phyloP scores from a whole-genome alignment of 1,140 invertebrate species.

The Brachionus sp. region DNA sequence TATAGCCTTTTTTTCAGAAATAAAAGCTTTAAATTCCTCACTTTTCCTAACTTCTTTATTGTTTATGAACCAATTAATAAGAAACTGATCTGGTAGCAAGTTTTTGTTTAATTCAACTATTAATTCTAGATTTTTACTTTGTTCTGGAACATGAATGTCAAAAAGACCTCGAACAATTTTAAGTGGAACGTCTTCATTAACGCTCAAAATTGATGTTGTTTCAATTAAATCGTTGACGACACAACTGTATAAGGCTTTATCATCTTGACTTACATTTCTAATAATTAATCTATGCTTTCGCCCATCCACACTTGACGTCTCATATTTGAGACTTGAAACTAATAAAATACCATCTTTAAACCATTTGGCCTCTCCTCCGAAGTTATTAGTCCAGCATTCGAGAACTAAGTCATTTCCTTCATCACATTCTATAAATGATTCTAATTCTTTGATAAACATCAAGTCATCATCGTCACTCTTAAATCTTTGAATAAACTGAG shows the following conservation, averaged over 20 bases:
- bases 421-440: neutral
- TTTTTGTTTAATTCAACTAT: constrained; percentile 8
- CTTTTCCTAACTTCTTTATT: neutral
- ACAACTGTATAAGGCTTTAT: constrained; percentile 4
- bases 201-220: neutral
- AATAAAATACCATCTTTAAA: neutral
- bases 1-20: neutral
- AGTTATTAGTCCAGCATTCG: constrained; percentile 32
- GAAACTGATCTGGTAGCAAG: neutral
- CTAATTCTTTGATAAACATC: constrained; percentile 1
- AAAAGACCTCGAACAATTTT: neutral
- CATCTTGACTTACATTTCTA: neutral
- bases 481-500: neutral
- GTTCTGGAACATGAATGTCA: neutral
- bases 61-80: neutral
- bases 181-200: neutral
- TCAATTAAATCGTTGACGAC: neutral
- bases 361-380: constrained; percentile 8
- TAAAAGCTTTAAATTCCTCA: neutral
- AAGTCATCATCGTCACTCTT: constrained; percentile 15
- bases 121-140: neutral
- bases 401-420: neutral
- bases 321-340: neutral
- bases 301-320: neutral
- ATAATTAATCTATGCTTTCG: constrained; percentile 8